Conservation (phyloP, 2,888 invertebrate genomes). For the Alviniconcha strummeri region DNA sequence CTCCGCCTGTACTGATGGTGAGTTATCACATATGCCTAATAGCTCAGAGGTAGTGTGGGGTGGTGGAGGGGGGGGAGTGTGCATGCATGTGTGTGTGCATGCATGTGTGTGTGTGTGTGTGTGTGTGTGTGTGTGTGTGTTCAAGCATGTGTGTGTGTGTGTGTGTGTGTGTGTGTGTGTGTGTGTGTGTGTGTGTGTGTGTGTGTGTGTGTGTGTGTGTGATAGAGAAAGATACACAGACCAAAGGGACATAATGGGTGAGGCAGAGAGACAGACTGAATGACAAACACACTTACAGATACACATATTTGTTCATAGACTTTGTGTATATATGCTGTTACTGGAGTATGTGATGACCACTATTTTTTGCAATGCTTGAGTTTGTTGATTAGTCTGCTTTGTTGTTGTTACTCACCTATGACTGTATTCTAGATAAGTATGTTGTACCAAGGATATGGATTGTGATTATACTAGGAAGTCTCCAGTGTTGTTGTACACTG, state of each 20-base stretch:
- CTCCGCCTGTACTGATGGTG: constrained; percentile 60
- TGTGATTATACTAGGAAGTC: no score
- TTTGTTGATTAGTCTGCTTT: no score
- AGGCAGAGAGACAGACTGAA: no score
- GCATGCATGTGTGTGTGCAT: not conserved
- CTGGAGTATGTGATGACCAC: no score
- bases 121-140: constrained; percentile 8
- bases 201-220: not conserved
- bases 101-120: not conserved
- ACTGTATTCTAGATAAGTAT: no score
- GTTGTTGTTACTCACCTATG: no score
- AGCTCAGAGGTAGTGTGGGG: not conserved
- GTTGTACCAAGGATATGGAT: no score
- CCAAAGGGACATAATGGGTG: no score
- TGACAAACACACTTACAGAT: not conserved
- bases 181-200: not conserved
- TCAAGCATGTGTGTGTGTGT: not conserved
- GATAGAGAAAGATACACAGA: not conserved
- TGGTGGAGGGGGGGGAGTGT: no score
- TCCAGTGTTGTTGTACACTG: no score
- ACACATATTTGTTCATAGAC: not conserved
- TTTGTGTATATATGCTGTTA: no score
- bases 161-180: not conserved
- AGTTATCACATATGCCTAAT: constrained; percentile 25
- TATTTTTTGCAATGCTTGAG: no score